phyloP scores from a whole-genome alignment of 2,797 vertebrate genomes.

The Poecilia velifera region DNA sequence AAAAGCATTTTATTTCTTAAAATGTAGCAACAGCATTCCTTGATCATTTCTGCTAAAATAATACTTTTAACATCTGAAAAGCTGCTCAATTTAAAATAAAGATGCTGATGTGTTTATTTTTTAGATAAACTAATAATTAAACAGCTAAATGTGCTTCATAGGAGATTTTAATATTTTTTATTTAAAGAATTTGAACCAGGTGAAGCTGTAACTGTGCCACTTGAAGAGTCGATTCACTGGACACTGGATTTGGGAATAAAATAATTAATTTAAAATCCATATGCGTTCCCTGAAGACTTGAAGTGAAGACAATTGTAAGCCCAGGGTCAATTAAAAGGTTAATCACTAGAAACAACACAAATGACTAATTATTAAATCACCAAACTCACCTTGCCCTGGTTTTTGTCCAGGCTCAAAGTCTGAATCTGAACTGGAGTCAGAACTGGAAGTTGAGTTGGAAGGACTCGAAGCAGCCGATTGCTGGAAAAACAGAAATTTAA shows the following conservation, averaged over 20 bases:
- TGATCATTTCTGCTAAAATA: no score
- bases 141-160: no score
- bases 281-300: no score
- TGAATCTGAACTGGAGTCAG: constrained; percentile 95
- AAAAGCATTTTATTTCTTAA: no score
- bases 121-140: no score
- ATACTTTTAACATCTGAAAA: no score
- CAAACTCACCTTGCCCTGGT: constrained; percentile 89
- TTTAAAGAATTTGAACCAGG: no score
- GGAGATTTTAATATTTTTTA: no score
- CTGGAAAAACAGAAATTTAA: constrained; percentile 45
- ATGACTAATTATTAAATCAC: neutral
- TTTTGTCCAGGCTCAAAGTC: constrained; percentile 97
- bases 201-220: no score
- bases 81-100: no score
- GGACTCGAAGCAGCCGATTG: constrained; percentile 92
- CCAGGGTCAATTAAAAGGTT: neutral
- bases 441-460: constrained; percentile 94
- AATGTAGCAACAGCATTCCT: no score
- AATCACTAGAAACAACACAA: neutral
- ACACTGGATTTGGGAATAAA: neutral
- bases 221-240: neutral
- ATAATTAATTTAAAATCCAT: neutral
- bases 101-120: no score
- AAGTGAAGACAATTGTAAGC: neutral